Evolutionary conservation across 2,888 invertebrate species (phyloP), one percentile per base, ranked within the genome.

Genomic region (Drosophila percnosoma): DNA sequence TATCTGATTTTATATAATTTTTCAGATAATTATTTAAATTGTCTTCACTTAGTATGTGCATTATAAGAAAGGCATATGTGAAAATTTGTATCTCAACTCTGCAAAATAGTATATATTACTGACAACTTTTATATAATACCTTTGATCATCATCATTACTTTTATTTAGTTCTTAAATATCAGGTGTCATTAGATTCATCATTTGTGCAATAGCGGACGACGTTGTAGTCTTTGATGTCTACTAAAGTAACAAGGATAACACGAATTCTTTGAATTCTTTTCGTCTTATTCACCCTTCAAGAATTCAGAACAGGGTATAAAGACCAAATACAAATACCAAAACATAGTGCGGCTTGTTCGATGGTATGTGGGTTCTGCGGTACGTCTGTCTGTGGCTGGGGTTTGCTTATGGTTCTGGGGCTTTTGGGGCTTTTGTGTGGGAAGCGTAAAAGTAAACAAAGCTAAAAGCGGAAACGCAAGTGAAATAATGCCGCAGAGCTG

Each of bases 391-490:
- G 66, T 67, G 77, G 80, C 61, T 64, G 54, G 61, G 67, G 78
- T 57, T 77, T 78, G 64, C 81, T 78, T 64, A 73, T 70, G 86
- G 64, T 75, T 45, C 70, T 80, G 75, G 90, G 81, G 70, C 87
- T 89, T 89, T 89, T 79, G 88, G 86, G 86, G 88, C 88, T 86
- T 83, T 89, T 83, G 87, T 83, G 84, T 73, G 89, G 87, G 78
- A 82, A 85, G 85, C 90, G 90, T 80, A 85, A 85, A 88, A 86
- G 89, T 85, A 85, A 85, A 85, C 90, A 85, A 86, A 75, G 90
- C 90, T 80, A 90, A 85, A 88, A 90, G 85, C 87, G 90, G 85
- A 85, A 85, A 88, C 90, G 89, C 85, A 88, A 85, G 83, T 85
- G 80, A 82, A 82, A 84, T 84, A 82, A 82, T 82, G 80, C 74